Base-by-base conservation (phyloP, 1,140 invertebrate species). In the Colletes latitarsis region DNA sequence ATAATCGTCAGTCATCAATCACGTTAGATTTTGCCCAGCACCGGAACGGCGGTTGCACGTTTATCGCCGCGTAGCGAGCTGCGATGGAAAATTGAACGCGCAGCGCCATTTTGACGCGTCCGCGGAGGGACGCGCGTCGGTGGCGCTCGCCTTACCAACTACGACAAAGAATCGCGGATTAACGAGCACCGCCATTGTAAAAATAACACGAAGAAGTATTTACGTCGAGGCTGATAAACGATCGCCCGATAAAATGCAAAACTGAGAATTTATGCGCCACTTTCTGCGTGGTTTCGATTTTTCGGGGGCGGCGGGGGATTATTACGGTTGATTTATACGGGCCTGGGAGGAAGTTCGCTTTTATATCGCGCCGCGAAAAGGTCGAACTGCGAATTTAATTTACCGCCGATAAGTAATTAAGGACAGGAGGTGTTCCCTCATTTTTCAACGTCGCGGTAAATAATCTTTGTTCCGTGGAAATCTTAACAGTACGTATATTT, bases 371-470 rank as follows among this genome's bases (percentile, higher is more conserved):
- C 15, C 43, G 76, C 21, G 77, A 55, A 52, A 21, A 53, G 68
- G 49, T 46, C 67, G 39, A 78, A 52, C 62, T 53, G 69, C 41
- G 53, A 57, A 73, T 79, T 79, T 19, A 66, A 79, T 79, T 77
- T 70, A 62, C 41, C 41, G 2, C 12, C 77, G 77, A 79, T 72
- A 57, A 73, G 69, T 53, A 79, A 79, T 79, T 79, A 79, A 79
- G 63, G 52, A 19, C 77, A 10, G 52, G 39, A 14, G 4, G 19
- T n/a, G 39, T 39, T 55, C 62, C 21, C 58, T 73, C 77, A 39
- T 79, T 79, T 72, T 64, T 72, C 60, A 73, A 79, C 41, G 77
- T 79, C 69, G 41, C 77, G 60, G 60, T 64, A 73, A 79, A 79
- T 66, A 66, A 79, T 64, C 77, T 43, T 64, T 30, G 60, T 64